Percentiles rank a stretch among this genome's conserved stretches.
Conservation (phyloP, 2,113 vertebrate species). For the Pygoscelis antarcticus region DNA sequence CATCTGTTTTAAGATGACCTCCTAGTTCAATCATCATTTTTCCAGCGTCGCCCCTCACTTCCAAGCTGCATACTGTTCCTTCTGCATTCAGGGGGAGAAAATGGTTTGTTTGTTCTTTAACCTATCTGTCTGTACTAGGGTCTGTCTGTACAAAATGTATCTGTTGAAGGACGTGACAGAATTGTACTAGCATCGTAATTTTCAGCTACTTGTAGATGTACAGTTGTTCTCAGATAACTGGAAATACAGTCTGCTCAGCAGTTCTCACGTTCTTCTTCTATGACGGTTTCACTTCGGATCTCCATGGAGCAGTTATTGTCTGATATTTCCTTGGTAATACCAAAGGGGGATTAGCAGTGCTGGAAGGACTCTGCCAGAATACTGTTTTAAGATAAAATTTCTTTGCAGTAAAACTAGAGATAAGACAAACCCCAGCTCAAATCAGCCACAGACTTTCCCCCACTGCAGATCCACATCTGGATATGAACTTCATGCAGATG, state of each 20-base stretch:
- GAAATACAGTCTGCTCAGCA: not conserved
- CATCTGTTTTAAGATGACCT: not conserved
- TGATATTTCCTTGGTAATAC: not conserved
- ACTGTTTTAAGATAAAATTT: not conserved
- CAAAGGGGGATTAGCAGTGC: not conserved
- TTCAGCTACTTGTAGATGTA: not conserved
- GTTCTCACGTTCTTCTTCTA: not conserved
- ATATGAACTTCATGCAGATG: not conserved
- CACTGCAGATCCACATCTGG: not conserved
- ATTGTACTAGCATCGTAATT: not conserved
- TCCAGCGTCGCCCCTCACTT: fast-evolving
- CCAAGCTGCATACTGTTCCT: not conserved
- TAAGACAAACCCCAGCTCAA: not conserved
- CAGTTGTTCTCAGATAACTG: not conserved
- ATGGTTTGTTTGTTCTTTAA: not conserved
- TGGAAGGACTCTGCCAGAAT: not conserved
- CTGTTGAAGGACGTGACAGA: not conserved
- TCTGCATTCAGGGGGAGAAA: not conserved
- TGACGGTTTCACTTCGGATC: not conserved
- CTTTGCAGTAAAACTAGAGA: not conserved
- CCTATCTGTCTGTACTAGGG: not conserved
- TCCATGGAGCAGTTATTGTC: not conserved
- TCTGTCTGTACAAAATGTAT: not conserved
- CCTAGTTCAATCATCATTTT: not conserved
- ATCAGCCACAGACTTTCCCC: not conserved